These are phyloP conservation scores for Adineta ricciae DNA, from an alignment of 2,888 invertebrate species.

Conservation along the genomic window DNA sequence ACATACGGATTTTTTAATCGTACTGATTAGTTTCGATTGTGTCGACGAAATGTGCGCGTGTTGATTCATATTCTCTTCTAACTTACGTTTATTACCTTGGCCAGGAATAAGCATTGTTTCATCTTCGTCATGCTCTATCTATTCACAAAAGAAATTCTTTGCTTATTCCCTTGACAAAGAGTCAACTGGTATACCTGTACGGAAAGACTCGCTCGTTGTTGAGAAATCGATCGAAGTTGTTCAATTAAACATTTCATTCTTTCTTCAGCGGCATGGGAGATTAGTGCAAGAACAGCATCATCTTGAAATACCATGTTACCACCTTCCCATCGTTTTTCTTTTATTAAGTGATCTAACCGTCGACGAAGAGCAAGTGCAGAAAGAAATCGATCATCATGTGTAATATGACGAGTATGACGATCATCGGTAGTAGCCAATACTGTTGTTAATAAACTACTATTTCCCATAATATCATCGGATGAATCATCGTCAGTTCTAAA, in stretches of 20 bases:
- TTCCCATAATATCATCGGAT: not conserved
- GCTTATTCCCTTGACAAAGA: too few species aligned
- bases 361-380: not conserved
- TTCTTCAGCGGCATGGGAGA: slow-evolving; percentile 33
- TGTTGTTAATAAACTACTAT: not conserved
- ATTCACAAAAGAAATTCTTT: slow-evolving; percentile 35
- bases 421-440: not conserved
- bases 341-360: not conserved
- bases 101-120: slow-evolving; percentile 87
- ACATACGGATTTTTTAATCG: not conserved
- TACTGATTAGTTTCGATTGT: not conserved
- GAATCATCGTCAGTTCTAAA: not conserved
- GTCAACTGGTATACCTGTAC: not conserved
- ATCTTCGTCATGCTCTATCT: slow-evolving; percentile 88
- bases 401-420: not conserved
- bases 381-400: not conserved
- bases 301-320: not conserved
- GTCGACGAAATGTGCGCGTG: too few species aligned
- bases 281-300: slow-evolving; percentile 22
- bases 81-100: slow-evolving; percentile 72
- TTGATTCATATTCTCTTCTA: not conserved
- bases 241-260: slow-evolving; percentile 25
- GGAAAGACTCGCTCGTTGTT: slow-evolving; percentile 20
- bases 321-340: not conserved
- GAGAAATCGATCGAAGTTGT: not conserved